Conservation (phyloP, 2,113 vertebrate genomes). For the Thryonomys swinderianus region DNA sequence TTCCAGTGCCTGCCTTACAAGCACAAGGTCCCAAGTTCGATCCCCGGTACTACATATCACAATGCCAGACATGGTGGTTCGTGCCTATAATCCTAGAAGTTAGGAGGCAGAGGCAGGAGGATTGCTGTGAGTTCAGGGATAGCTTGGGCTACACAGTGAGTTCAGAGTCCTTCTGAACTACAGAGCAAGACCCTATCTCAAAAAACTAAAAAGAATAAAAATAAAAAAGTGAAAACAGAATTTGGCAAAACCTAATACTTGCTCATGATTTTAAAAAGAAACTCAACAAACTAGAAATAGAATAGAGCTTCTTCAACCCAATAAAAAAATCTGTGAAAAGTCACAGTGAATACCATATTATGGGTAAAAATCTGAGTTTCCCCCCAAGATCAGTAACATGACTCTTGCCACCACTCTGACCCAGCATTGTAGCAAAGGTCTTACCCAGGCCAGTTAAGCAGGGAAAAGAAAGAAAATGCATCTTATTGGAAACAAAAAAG, state of each 20-base stretch:
- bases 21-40: too few species aligned
- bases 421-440: not conserved
- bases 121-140: too few species aligned
- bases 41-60: too few species aligned
- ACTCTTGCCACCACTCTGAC: not conserved
- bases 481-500: too few species aligned
- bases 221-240: not conserved
- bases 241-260: not conserved
- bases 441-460: not conserved
- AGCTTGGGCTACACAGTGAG: too few species aligned
- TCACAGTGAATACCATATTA: not conserved
- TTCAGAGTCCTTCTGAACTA: too few species aligned
- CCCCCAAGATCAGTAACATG: not conserved
- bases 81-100: too few species aligned
- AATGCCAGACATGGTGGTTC: too few species aligned
- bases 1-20: too few species aligned
- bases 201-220: too few species aligned
- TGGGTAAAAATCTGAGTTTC: not conserved
- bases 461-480: not conserved
- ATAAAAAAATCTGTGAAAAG: not conserved
- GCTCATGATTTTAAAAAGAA: not conserved
- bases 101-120: too few species aligned
- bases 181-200: too few species aligned
- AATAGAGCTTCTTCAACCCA: not conserved
- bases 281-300: not conserved